phyloP scores from a whole-genome alignment of 2,113 vertebrate species.

The Pedionomus torquatus region DNA sequence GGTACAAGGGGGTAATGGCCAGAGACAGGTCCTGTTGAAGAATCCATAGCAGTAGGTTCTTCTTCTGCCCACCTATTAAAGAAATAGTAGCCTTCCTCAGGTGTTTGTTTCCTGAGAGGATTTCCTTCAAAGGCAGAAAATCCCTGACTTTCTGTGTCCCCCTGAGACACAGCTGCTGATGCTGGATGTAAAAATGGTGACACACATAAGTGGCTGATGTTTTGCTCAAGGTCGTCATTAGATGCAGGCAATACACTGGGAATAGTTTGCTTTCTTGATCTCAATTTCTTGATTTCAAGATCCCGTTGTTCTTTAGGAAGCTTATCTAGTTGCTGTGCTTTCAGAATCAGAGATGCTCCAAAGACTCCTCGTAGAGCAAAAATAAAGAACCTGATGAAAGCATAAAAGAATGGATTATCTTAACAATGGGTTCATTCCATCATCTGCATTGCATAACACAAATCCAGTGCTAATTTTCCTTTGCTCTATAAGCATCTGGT shows the following conservation, averaged over 20 bases:
- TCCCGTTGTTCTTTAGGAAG: slow-evolving; percentile 73
- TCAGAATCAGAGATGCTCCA: slow-evolving; percentile 73
- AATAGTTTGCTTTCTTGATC: slow-evolving; percentile 27
- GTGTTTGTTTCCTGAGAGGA: not conserved
- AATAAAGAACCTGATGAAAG: slow-evolving; percentile 81
- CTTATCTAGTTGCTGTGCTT: slow-evolving; percentile 84
- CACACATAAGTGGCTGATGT: not conserved
- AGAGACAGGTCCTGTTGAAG: not conserved
- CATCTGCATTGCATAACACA: not conserved
- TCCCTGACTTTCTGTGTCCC: not conserved
- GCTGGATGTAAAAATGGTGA: not conserved
- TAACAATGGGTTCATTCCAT: not conserved
- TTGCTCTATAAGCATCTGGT: not conserved
- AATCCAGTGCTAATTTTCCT: not conserved
- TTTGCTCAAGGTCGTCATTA: not conserved
- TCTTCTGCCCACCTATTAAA: slow-evolving; percentile 21
- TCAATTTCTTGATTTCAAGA: slow-evolving; percentile 81
- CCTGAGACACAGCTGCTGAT: not conserved
- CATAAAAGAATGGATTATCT: not conserved
- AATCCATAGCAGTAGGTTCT: not conserved
- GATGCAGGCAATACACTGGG: not conserved
- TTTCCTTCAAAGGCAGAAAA: not conserved
- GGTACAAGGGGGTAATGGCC: not conserved
- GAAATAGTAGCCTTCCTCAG: not conserved
- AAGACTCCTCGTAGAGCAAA: slow-evolving; percentile 83